Percentiles rank a stretch among this genome's conserved stretches.
These are phyloP conservation scores for Riparia riparia DNA, from an alignment of 2,113 vertebrate genomes.

Conservation along the genomic window DNA sequence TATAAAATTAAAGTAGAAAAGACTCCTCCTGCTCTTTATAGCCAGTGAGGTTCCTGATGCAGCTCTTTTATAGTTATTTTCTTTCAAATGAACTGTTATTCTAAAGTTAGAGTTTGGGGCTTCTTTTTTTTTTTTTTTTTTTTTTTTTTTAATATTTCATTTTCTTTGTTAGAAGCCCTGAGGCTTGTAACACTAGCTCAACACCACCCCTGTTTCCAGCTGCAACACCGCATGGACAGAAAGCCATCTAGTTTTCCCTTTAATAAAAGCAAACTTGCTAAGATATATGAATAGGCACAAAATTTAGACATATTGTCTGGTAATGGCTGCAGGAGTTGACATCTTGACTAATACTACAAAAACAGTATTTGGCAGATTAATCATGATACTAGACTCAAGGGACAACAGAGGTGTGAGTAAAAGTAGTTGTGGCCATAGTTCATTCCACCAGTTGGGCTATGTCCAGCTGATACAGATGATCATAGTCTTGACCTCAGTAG, in stretches of 20 bases:
- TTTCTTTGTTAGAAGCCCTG: neutral
- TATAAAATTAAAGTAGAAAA: conserved; percentile 48
- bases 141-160: too few species aligned
- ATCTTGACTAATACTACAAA: conserved; percentile 31
- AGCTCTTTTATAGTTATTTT: conserved; percentile 3
- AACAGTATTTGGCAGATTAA: conserved; percentile 27
- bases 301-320: neutral
- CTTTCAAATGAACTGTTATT: conserved; percentile 19
- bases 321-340: neutral
- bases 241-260: neutral
- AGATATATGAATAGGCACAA: neutral
- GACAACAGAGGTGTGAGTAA: neutral
- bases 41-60: neutral
- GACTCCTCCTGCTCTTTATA: conserved; percentile 9
- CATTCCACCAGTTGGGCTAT: neutral
- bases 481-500: neutral
- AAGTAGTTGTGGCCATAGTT: neutral
- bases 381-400: neutral
- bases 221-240: neutral
- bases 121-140: too few species aligned
- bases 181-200: neutral
- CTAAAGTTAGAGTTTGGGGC: neutral
- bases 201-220: neutral
- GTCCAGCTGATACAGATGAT: neutral
- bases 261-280: neutral